Evolutionary conservation across 2,888 invertebrate species (phyloP).

Genomic region (Corythucha ciliata): DNA sequence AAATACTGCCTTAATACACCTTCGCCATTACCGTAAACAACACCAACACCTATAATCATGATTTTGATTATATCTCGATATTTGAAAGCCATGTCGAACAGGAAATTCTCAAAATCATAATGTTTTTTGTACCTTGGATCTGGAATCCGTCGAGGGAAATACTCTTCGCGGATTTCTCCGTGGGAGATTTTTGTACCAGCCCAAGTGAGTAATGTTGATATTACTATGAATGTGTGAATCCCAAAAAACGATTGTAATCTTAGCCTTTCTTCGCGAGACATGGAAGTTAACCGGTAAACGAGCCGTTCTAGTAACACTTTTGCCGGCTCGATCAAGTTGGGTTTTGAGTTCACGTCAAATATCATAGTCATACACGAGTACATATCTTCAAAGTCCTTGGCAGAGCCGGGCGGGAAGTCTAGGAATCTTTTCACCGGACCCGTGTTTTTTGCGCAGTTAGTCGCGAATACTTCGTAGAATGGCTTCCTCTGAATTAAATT

Average conservation of each 20-base stretch:
- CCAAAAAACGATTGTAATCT: constrained; percentile 15
- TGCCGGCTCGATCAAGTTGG: too few relatives aligned
- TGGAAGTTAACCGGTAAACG: background rate
- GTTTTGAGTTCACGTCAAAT: too few relatives aligned
- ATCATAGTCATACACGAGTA: too few relatives aligned
- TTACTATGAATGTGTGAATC: constrained; percentile 17
- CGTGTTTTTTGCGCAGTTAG: too few relatives aligned
- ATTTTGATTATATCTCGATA: constrained; percentile 17
- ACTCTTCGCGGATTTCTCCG: constrained; percentile 17
- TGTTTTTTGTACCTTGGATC: constrained; percentile 19
- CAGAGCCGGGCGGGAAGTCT: too few relatives aligned
- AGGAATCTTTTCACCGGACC: too few relatives aligned
- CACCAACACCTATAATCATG: constrained; percentile 14
- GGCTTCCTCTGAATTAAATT: constrained; percentile 14
- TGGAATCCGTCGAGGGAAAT: constrained; percentile 18
- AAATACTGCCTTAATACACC: constrained; percentile 11
- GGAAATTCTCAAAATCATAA: constrained; percentile 21
- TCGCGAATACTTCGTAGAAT: constrained; percentile 7
- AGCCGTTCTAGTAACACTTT: too few relatives aligned
- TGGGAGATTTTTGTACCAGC: constrained; percentile 15
- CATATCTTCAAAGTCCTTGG: too few relatives aligned
- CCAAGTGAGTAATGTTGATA: constrained; percentile 18
- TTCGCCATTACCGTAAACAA: constrained; percentile 19
- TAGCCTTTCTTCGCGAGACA: background rate
- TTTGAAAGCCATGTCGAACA: constrained; percentile 12